Evolutionary conservation across 2,888 invertebrate genomes (phyloP), one percentile per base, ranked within the genome.

Genomic region (Drosophila diplacantha): DNA sequence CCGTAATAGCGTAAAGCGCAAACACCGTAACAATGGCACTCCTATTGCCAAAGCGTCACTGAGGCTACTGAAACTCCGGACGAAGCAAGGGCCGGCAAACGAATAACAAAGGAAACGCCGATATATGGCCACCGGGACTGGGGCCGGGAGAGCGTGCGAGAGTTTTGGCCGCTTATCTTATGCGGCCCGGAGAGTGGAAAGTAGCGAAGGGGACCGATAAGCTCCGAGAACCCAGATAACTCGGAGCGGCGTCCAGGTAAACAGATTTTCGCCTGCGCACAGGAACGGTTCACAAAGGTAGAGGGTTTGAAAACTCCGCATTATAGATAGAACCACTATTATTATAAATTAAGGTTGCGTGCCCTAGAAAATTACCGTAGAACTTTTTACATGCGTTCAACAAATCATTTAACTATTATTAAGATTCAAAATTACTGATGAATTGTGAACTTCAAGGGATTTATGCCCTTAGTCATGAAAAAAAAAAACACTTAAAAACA

Each of bases 201-300:
- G 35, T 47, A 53, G 52, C 14, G 29, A 44, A 59, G 43, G 32
- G 53, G 34, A 39, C 56, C 79, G 77, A 83, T 83, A 78, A 78
- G 81, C 77, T 59, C 14, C 59, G 41, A 52, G 63, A 47, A 58
- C 56, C 66, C 81, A 81, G 75, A 75, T 78, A 78, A 75, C 64
- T 54, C 39, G 38, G 31, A 54, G 60, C 62, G 59, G 46, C 55
- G 57, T 59, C 59, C 77, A 83, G 83, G 83, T 83, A 83, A 77
- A 81, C 62, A 66, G 53, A 51, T 60, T 53, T 53, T 59, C 3
- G 11, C 20, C 49, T 38, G 26, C 35, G 22, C 35, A 60, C 66
- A 69, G 52, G 60, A 20, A 26, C 61, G 69, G 43, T 53, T 53
- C 52, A 29, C 2, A 29, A 6, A 20, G 2, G 5, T 8, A 3